phyloP scores from a whole-genome alignment of 1,140 invertebrate genomes.

The Wasmannia auropunctata region DNA sequence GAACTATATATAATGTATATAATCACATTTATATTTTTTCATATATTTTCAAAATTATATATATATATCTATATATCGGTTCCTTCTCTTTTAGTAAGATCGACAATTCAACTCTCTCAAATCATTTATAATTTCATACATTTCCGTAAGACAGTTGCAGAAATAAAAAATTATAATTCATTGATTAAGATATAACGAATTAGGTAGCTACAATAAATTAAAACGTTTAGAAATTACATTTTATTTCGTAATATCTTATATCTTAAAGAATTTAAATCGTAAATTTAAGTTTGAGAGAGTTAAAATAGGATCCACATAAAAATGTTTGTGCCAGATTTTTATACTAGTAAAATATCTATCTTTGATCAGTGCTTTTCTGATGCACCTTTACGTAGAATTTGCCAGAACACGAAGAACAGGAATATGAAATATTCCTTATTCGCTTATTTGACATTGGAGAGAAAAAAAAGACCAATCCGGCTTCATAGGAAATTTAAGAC shows the following conservation, averaged over 20 bases:
- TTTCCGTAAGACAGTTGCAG: not conserved
- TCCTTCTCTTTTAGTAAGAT: conserved; percentile 29
- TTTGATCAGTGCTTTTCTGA: conserved; percentile 31
- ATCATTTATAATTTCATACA: not conserved
- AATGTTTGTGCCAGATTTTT: conserved; percentile 47
- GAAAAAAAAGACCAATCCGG: conserved; percentile 58
- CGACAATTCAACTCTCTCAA: conserved; percentile 67
- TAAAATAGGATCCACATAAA: conserved; percentile 27
- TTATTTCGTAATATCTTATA: not conserved
- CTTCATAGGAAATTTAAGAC: conserved; percentile 55
- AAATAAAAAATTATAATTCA: not conserved
- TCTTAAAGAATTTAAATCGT: conserved; percentile 33
- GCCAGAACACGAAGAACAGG: conserved; percentile 41
- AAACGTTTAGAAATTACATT: conserved; percentile 19
- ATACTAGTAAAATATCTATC: conserved; percentile 49
- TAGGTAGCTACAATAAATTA: conserved; percentile 19
- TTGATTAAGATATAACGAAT: not conserved
- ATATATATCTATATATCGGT: not conserved
- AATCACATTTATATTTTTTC: conserved; percentile 56
- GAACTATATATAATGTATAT: conserved; percentile 37
- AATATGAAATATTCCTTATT: conserved; percentile 32
- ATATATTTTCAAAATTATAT: conserved; percentile 43
- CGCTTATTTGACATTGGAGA: conserved; percentile 59
- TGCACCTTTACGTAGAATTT: conserved; percentile 35
- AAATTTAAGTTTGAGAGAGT: conserved; percentile 70